phyloP scores from a whole-genome alignment of 2,113 vertebrate genomes.

The Pantherophis guttatus region DNA sequence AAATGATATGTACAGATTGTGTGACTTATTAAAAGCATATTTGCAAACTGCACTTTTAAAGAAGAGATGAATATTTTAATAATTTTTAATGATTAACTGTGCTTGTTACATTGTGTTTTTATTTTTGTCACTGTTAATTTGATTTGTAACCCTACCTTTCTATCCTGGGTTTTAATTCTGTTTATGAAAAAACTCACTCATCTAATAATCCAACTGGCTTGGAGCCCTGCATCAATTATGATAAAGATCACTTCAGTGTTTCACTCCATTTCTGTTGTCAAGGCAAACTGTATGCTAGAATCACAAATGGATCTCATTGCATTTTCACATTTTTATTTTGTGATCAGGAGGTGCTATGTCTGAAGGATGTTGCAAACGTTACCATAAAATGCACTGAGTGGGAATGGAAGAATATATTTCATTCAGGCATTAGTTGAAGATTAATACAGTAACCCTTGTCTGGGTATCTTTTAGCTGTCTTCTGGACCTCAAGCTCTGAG shows the following conservation, averaged over 20 bases:
- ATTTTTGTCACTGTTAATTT: neutral
- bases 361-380: constrained; percentile 35
- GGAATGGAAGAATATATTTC: constrained; percentile 16
- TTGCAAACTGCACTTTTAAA: neutral
- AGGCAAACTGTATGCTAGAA: constrained; percentile 52
- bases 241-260: constrained; percentile 47
- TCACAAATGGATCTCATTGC: constrained; percentile 25
- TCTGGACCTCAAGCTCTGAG: neutral
- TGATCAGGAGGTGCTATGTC: constrained; percentile 12
- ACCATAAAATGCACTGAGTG: constrained; percentile 47
- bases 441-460: neutral
- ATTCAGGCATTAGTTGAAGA: constrained; percentile 21
- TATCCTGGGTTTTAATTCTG: neutral
- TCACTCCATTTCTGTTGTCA: constrained; percentile 61
- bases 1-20: neutral
- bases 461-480: neutral
- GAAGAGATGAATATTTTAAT: neutral
- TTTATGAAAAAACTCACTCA: neutral
- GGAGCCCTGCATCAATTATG: constrained; percentile 16
- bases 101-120: constrained; percentile 9
- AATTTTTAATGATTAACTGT: neutral
- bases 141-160: neutral
- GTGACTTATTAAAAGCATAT: neutral
- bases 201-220: constrained; percentile 24
- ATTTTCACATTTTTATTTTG: neutral